These are phyloP conservation scores for Budorcas taxicolor DNA, from an alignment of 2,113 vertebrate genomes.

Conservation along the genomic window DNA sequence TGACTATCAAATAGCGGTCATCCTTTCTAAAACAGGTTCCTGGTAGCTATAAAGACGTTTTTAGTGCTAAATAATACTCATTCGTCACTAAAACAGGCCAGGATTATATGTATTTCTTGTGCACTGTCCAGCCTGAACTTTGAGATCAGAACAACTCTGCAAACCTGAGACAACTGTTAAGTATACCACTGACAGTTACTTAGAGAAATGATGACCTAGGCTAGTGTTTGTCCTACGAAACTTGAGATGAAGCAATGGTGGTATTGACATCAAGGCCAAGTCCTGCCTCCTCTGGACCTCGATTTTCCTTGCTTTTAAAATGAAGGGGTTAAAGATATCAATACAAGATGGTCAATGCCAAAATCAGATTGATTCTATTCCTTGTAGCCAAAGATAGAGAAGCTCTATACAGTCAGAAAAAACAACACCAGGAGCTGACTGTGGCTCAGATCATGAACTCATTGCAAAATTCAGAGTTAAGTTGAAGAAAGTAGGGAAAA, in stretches of 20 bases:
- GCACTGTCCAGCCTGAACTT: neutral
- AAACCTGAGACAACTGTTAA: constrained; percentile 16
- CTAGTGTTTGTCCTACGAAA: neutral
- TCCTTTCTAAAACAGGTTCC: constrained; percentile 4
- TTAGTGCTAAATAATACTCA: neutral
- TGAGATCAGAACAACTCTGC: neutral
- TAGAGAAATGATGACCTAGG: neutral
- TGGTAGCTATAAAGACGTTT: neutral
- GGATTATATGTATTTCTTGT: neutral
- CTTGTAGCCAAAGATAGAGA: neutral
- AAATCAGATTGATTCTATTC: neutral
- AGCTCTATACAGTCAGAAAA: neutral
- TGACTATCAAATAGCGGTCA: neutral
- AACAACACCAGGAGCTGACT: neutral
- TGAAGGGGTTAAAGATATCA: neutral
- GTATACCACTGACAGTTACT: neutral
- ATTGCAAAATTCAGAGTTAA: neutral
- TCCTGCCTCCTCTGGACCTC: neutral
- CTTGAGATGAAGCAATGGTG: neutral
- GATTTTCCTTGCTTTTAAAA: constrained; percentile 8
- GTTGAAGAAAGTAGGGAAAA: neutral
- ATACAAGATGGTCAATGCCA: neutral
- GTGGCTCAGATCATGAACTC: neutral
- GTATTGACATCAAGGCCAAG: neutral
- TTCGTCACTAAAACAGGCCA: neutral